Evolutionary conservation across 2,888 invertebrate genomes (phyloP).

Genomic region (Napeogenes inachia): DNA sequence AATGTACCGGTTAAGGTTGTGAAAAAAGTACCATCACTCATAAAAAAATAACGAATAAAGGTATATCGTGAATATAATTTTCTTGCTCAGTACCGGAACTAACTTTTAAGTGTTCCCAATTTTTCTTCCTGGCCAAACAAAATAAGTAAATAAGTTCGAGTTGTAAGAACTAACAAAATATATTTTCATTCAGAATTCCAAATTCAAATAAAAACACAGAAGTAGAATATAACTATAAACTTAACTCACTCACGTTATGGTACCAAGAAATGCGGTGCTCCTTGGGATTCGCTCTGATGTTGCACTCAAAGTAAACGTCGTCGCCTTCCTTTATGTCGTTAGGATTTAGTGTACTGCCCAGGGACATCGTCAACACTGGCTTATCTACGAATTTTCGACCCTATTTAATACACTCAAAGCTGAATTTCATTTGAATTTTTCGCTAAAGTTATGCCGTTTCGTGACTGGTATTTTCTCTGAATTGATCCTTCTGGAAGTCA

Average conservation of each 20-base stretch:
- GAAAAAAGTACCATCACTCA: not conserved
- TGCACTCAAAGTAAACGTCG: constrained; percentile 93
- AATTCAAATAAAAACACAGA: too few species aligned
- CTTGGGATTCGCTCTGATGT: constrained; percentile 89
- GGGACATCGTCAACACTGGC: constrained; percentile 78
- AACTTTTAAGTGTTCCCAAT: constrained; percentile 15
- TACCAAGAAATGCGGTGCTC: constrained; percentile 91
- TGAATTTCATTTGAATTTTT: not conserved
- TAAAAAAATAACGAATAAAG: not conserved
- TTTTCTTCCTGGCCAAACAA: too few species aligned
- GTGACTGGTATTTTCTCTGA: not conserved
- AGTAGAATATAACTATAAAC: constrained; percentile 10
- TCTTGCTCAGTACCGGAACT: constrained; percentile 33
- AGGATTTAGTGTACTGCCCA: constrained; percentile 90
- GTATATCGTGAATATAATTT: not conserved
- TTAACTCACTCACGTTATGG: constrained; percentile 86
- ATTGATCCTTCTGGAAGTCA: constrained; percentile 17
- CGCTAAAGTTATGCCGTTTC: too few species aligned
- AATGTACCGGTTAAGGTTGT: too few species aligned
- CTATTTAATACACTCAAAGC: constrained; percentile 9
- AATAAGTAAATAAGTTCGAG: too few species aligned
- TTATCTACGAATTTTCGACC: constrained; percentile 46
- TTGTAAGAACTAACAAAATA: too few species aligned
- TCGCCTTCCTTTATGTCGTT: constrained; percentile 94
- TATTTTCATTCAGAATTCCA: too few species aligned